Evolutionary conservation across 2,888 invertebrate species (phyloP), one percentile per base, ranked within the genome.

Genomic region (Dorcus parallelipipedus): DNA sequence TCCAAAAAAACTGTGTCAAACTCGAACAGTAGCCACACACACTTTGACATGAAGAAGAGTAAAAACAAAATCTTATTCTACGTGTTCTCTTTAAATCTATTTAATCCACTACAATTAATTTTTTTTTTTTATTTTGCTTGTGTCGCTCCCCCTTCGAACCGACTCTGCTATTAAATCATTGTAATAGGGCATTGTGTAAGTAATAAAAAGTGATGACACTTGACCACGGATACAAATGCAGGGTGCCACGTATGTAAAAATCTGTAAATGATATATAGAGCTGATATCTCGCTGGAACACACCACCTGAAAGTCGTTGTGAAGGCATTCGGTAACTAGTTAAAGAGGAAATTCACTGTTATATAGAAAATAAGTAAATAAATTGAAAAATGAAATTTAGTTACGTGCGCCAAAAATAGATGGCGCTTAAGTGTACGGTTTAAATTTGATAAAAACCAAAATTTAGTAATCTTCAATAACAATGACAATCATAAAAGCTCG

Each of bases 191-290:
- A 51, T 49, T 41, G 41, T 53, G 49, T 49, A 48, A 43, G 49
- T 41, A 48, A 53, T 51, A 54, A 54, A 58, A 58, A 49, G 57
- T 49, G 53, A 39, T 38, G 58, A 58, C 51, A 58, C 51, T 58
- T 54, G 49, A 58, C 45, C 54, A 47, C 49, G 54, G 58, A 49
- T 54, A 58, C 58, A 58, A 54, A 58, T 51, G 58, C 52, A 54
- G 49, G 50, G 50, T 59, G 52, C 52, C 52, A 41, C 47, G 51
- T 49, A 56, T 56, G 68, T 71, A 71, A 73, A 73, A 73, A 76
- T 75, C 76, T 76, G 75, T 70, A 77, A 77, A 76, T 69, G 67
- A 72, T 72, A 76, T 33, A 33, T 67, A 76, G 72, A 70, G 71
- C 73, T 73, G 72, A 74, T 73, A 73, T 73, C 70, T 70, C 67